phyloP scores from a whole-genome alignment of 2,888 invertebrate species.

The Sinelater perroti region DNA sequence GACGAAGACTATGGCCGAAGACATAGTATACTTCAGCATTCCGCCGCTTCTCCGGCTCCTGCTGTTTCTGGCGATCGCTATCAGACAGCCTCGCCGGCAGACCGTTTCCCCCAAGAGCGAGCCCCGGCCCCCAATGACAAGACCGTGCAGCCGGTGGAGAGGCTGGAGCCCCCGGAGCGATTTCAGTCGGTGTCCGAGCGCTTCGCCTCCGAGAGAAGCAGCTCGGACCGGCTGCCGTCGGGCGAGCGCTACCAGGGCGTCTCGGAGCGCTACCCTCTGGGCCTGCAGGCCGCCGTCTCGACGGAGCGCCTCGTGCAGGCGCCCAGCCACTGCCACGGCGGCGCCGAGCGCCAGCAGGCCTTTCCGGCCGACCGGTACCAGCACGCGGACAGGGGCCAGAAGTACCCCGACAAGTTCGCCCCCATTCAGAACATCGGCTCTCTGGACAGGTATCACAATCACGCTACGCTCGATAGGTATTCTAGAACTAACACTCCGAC shows the following conservation, averaged over 20 bases:
- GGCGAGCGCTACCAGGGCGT: conserved; percentile 57
- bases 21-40: conserved; percentile 52
- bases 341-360: conserved; percentile 34
- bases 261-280: conserved; percentile 58
- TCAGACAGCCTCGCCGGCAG: conserved; percentile 43
- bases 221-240: conserved; percentile 56
- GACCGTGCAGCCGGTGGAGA: conserved; percentile 32
- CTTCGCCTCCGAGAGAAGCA: conserved; percentile 54
- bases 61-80: conserved; percentile 48
- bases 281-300: conserved; percentile 60
- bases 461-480: conserved; percentile 49
- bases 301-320: conserved; percentile 53
- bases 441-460: conserved; percentile 55
- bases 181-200: conserved; percentile 43
- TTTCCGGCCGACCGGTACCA: conserved; percentile 51
- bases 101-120: conserved; percentile 42
- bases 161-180: conserved; percentile 43
- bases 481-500: conserved; percentile 56
- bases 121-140: conserved; percentile 27
- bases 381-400: conserved; percentile 40
- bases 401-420: conserved; percentile 45
- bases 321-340: conserved; percentile 44
- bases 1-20: conserved; percentile 60
- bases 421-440: conserved; percentile 49
- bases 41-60: conserved; percentile 48